A percentile compares a stretch with the other conserved stretches of the same genome.
Evolutionary conservation across 2,113 vertebrate species (phyloP).

Genomic region (Rousettus leschenaultii): DNA sequence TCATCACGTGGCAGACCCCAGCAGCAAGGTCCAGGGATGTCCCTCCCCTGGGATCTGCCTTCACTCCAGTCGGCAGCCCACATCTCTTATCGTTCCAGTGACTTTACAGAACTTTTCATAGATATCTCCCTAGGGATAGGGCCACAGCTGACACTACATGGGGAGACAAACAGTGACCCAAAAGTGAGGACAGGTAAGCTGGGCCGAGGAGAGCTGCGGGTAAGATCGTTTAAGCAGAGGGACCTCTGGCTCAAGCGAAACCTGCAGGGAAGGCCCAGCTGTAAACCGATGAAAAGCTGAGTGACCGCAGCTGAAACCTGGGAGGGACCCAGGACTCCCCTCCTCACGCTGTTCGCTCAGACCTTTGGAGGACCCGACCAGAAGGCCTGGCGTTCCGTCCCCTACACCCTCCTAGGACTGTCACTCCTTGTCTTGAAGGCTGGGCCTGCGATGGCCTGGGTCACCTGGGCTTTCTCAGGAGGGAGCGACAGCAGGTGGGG

Average conservation of each 20-base stretch:
- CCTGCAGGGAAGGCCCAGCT: background rate
- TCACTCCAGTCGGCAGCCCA: background rate
- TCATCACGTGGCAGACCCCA: background rate
- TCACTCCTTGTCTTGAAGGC: fast-evolving
- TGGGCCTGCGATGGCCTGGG: background rate
- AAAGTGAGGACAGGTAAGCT: background rate
- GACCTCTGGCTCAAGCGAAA: background rate
- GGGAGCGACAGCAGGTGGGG: fast-evolving
- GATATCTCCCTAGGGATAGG: background rate
- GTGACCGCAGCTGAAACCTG: background rate
- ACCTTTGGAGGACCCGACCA: background rate
- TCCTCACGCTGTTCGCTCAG: fast-evolving
- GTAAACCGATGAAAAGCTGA: fast-evolving
- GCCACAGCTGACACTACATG: fast-evolving
- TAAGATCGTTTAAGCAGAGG: background rate
- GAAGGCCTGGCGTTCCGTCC: background rate
- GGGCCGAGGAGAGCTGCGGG: background rate
- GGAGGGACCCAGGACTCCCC: background rate
- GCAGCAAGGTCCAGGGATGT: no score
- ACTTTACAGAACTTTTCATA: background rate
- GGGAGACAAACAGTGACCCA: background rate
- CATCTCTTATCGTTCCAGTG: background rate
- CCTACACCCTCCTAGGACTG: background rate
- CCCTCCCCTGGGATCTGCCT: background rate
- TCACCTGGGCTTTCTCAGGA: background rate